Evolutionary conservation across 2,113 vertebrate genomes (phyloP), one percentile per base, ranked within the genome.

Genomic region (Regulus satrapa): DNA sequence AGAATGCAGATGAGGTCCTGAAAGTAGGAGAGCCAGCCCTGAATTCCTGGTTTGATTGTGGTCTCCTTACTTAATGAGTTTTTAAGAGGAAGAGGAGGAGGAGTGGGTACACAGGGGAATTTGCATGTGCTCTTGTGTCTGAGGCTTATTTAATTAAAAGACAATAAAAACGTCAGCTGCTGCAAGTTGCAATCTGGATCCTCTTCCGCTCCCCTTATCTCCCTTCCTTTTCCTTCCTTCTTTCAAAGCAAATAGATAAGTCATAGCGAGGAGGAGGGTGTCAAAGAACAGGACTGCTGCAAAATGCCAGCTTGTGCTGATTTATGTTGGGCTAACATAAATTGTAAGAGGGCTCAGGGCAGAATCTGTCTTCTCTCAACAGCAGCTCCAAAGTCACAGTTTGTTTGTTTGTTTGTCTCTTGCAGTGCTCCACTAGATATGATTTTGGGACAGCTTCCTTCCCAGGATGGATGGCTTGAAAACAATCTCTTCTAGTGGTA

Each of bases 91-190:
- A 95, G 86, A 89, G 73, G 84, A 96, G 68, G 91, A 96, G 78
- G 80, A 91, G 61, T 55, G 48, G 43, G 59, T 61, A 75, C 78
- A 85, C 78, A 67, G 75, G 94, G 91, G 92, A 84, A 96, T 96
- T 88, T 73, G 67, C 88, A 94, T 95, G 87, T 90, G 63, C 83
- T 97, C 73, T 59, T 88, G 95, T 96, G 91, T 94, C 84, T 96
- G 85, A 91, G 87, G 64, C 94, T 97, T 96, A 97, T 98, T 98
- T 98, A 98, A 98, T 98, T 98, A 98, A 98, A 98, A 98, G 92
- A 97, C 95, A 97, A 97, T 98, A 97, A 98, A 97, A 96, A 95
- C 41, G 89, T 96, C 98, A 97, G 97, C 97, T 97, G 95, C 93
- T 74, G 67, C 96, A 96, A 95, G 95, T 95, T 98, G 96, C 93